Evolutionary conservation across 1,140 invertebrate genomes (phyloP), one percentile per base, ranked within the genome.

Genomic region (Colletes latitarsis): DNA sequence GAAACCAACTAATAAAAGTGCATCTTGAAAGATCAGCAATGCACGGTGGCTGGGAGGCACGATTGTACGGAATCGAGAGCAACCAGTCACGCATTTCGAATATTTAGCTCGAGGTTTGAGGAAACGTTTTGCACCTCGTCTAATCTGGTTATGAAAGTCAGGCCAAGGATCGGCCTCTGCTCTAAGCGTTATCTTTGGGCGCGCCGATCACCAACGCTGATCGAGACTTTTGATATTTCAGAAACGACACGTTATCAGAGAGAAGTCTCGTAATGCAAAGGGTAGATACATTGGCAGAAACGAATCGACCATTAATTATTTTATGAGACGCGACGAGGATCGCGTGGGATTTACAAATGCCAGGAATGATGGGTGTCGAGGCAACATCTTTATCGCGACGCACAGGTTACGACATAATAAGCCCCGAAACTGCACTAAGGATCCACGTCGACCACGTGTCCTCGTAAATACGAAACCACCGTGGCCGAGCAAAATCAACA

Each of bases 51-150:
- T 74, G 63, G 41, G 43, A 67, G 77, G 71, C 77, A 80, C 53
- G 77, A 74, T 67, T 43, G 71, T 15, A 52, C 70, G 21, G 60
- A 63, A 75, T 80, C 71, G 52, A 58, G 21, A 74, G 55, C 39
- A 62, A 30, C 77, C 71, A 52, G 71, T 80, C 77, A 80, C 77
- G 77, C 71, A 75, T 73, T 75, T 67, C 71, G 77, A 80, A 52
- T 63, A 67, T 75, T 80, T 75, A 67, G 19, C 53, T 52, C 14
- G 21, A 8, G 63, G 52, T 66, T 57, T 75, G 62, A 67, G 62
- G 52, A 75, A 80, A 71, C 62, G 30, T 74, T 53, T 80, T 75
- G 30, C 62, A 80, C 60, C 62, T 72, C 9, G 19, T 52, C 53
- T 80, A 75, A 80, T 80, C 52, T 3, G 39, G 21, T 80, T 75